Base-by-base conservation (phyloP, 2,797 vertebrate genomes). In the Platalea minor region DNA sequence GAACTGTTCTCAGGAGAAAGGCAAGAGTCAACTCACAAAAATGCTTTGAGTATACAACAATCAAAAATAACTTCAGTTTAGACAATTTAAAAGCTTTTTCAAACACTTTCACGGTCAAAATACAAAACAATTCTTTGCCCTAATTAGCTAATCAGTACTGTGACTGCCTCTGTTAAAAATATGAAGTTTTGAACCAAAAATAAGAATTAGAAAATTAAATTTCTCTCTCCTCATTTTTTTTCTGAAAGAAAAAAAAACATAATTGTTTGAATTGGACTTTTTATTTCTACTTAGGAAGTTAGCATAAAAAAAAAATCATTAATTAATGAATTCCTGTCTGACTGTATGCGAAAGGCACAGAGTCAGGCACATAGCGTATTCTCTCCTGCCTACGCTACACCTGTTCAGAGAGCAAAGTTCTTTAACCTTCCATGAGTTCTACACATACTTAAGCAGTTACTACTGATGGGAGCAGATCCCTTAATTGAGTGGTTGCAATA, bases 281-380 rank as follows among this genome's bases (percentile, higher is more conserved):
- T 86, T 37, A 35, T 57, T 76, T 86, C 31, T 39, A 37, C n/a
- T 72, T 53, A 9, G 10, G 14, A 77, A 89, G 23, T 18, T 11
- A 72, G n/a, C 48, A 65, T 35, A 59, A 74, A 60, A 53, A 46
- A 39, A 35, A 26, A 25, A 39, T 39, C 37, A 39, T 39, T 6
- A 12, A 28, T 33, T 68, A 43, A 24, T 15, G 16, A 72, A 90
- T 64, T 88, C 45, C 50, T 59, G 15, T 63, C 41, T 70, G 83
- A 53, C 63, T 56, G 19, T 39, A 74, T 11, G 37, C 14, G 5
- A 61, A 79, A 85, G 59, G 17, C 53, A 65, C 10, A 72, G 20
- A 70, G 46, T 19, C 54, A 59, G 24, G 84, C 43, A 83, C 0
- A 0, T 2, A n/a, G 25, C 4, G 1, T 7, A 0, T 64, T 85